These are phyloP conservation scores for Aphaenogaster ashmeadi DNA, from an alignment of 1,140 invertebrate genomes.

Conservation along the genomic window DNA sequence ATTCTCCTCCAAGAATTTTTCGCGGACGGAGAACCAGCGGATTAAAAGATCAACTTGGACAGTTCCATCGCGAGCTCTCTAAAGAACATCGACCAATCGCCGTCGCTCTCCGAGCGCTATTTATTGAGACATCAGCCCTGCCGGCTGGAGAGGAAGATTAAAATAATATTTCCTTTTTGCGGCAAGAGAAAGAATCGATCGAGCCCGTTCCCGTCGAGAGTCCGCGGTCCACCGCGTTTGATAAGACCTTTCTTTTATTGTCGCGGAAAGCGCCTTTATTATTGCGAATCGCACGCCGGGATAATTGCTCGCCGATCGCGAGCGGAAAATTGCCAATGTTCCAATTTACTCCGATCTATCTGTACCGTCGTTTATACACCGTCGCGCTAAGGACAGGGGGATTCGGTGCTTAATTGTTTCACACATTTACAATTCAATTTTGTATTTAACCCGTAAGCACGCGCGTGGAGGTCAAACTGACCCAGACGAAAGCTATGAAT, in stretches of 20 bases:
- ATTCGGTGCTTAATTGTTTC: not conserved
- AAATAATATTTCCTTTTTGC: conserved; percentile 53
- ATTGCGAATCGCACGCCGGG: conserved; percentile 20
- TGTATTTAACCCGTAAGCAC: not conserved
- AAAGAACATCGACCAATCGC: conserved; percentile 16
- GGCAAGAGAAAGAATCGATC: conserved; percentile 22
- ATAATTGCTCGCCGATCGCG: conserved; percentile 45
- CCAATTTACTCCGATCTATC: conserved; percentile 7
- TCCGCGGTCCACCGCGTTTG: conserved; percentile 15
- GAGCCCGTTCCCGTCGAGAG: not conserved
- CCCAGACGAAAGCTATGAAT: too few species aligned
- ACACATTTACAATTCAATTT: not conserved
- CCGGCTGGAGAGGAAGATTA: conserved; percentile 69
- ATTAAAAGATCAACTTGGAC: conserved; percentile 32
- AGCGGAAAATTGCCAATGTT: conserved; percentile 35
- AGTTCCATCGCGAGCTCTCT: conserved; percentile 15
- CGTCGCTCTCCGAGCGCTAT: conserved; percentile 66
- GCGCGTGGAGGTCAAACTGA: too few species aligned
- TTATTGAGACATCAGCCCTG: conserved; percentile 67
- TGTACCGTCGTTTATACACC: not conserved
- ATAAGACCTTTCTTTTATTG: conserved; percentile 50
- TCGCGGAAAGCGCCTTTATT: conserved; percentile 23
- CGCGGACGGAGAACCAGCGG: not conserved
- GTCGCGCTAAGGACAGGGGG: not conserved
- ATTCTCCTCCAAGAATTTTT: not conserved